These are phyloP conservation scores for Poeciliopsis turneri DNA, from an alignment of 2,797 vertebrate genomes.

Conservation along the genomic window DNA sequence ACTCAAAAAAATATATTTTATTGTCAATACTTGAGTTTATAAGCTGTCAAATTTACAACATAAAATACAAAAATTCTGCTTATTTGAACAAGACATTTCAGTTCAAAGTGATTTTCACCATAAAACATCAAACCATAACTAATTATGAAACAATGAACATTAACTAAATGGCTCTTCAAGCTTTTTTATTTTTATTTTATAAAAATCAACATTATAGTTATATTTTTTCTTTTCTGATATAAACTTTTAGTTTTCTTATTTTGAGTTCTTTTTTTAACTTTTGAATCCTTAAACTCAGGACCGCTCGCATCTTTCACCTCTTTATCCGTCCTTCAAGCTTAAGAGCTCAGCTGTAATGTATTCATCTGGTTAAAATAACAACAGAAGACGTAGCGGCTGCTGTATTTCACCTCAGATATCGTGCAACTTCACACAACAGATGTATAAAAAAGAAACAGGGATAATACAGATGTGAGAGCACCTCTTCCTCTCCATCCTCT, in stretches of 20 bases:
- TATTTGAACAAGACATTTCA: no score
- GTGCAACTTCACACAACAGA: constrained; percentile 47
- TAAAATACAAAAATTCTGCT: not conserved
- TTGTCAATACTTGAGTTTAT: not conserved
- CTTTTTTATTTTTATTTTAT: no score
- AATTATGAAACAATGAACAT: no score
- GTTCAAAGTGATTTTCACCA: no score
- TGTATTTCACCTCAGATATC: constrained; percentile 55
- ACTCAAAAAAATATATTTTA: not conserved
- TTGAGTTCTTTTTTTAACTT: constrained; percentile 16
- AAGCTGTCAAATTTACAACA: not conserved
- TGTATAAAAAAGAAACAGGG: constrained; percentile 17
- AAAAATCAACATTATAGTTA: not conserved
- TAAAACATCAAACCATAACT: no score
- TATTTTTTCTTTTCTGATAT: not conserved
- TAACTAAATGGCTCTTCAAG: no score
- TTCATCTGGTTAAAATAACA: constrained; percentile 58
- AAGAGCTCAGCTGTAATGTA: constrained; percentile 63
- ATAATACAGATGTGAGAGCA: constrained; percentile 31
- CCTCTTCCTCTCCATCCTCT: constrained; percentile 7
- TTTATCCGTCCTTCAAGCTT: constrained; percentile 55
- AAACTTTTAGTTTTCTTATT: not conserved
- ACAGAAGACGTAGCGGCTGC: constrained; percentile 43
- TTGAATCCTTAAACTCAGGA: constrained; percentile 21
- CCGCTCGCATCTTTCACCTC: constrained; percentile 31